Base-by-base conservation (phyloP, 2,797 vertebrate species). In the Astyanax mexicanus region DNA sequence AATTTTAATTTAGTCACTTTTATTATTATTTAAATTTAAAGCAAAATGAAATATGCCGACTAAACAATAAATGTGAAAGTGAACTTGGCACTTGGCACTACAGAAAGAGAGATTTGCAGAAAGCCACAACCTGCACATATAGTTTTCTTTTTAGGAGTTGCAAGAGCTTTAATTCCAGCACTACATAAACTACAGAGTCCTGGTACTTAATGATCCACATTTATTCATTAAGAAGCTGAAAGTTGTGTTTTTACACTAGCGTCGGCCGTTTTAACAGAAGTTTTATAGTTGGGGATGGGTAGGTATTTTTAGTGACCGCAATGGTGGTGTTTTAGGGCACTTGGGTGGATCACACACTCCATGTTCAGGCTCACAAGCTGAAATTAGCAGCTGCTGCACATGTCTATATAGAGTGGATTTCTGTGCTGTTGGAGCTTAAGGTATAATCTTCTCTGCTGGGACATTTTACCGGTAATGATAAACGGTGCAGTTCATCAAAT, bases 281-380 rank as follows among this genome's bases (percentile, higher is more conserved):
- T 44, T 58, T 65, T 64, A 40, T 27, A 49, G 35, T 47, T 38
- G 37, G 49, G 32, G 32, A 72, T 61, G 66, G 47, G 61, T 67
- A 55, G 12, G 54, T 47, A 61, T 10, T 17, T 49, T 19, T 40
- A 42, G 47, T 75, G 42, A 55, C 57, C 13, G 21, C 58, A 58
- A 23, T 51, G 3, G 9, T 60, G 69, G 13, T 72, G 60, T 17
- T 47, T 40, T 40, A 55, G 51, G 51, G 62, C 60, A 78, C 51
- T 65, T 78, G 80, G 83, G 78, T 75, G 80, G 80, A 80, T 83
- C 83, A 81, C 74, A 81, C 73, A 65, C 19, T 19, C 47, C 38
- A 15, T 78, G 62, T 47, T 52, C 35, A 62, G 17, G 78, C 62
- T 67, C 71, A 69, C 52, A 68, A 40, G 45, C 57, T 75, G n/a